Conservation (phyloP, 2,113 vertebrate species). For the Oryzias curvinotus region DNA sequence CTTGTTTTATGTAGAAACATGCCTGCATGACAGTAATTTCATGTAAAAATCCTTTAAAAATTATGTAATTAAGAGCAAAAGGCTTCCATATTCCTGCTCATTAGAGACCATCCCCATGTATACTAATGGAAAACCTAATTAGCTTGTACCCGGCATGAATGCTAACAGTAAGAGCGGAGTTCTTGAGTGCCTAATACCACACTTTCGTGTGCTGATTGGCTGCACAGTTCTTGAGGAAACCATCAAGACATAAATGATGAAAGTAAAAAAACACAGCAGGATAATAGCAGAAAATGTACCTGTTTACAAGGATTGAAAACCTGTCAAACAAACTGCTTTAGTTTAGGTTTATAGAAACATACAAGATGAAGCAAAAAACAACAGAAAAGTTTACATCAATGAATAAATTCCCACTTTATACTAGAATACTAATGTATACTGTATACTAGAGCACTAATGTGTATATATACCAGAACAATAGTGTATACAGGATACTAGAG, state of each 20-base stretch:
- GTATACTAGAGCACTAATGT: too few relatives aligned
- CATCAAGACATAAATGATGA: slow-evolving; percentile 59
- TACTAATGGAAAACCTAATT: slow-evolving; percentile 70
- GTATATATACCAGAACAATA: too few relatives aligned
- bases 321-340: not conserved
- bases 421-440: too few relatives aligned
- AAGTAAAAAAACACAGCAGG: slow-evolving; percentile 57
- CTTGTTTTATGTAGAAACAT: slow-evolving; percentile 32
- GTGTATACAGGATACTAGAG: too few relatives aligned
- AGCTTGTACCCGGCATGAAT: slow-evolving; percentile 49
- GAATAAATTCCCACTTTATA: too few relatives aligned
- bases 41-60: slow-evolving; percentile 41
- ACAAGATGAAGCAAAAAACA: too few relatives aligned
- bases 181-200: slow-evolving; percentile 56
- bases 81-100: slow-evolving; percentile 58
- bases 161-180: slow-evolving; percentile 59
- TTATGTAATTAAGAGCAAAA: slow-evolving; percentile 52
- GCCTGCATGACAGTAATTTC: slow-evolving; percentile 40
- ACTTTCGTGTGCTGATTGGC: slow-evolving; percentile 58
- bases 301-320: slow-evolving; percentile 46
- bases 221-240: slow-evolving; percentile 64
- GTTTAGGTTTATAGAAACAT: too few relatives aligned
- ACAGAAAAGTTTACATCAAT: too few relatives aligned
- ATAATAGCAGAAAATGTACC: slow-evolving; percentile 54
- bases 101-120: slow-evolving; percentile 45